These are phyloP conservation scores for Lordiphosa andalusiaca DNA, from an alignment of 2,888 invertebrate genomes.

Conservation along the genomic window DNA sequence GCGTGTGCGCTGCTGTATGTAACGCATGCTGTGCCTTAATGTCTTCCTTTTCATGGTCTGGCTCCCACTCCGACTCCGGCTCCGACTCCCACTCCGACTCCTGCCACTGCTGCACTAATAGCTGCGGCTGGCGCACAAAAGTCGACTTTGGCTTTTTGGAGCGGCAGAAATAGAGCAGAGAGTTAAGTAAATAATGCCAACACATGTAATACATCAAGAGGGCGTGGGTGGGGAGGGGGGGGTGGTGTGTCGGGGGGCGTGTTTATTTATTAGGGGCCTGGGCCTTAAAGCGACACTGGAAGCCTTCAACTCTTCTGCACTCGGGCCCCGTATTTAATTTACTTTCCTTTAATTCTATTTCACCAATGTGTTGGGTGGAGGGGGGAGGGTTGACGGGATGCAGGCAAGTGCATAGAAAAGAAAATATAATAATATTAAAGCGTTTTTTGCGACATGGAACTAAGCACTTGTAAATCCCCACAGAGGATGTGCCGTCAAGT, in stretches of 20 bases:
- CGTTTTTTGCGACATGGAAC: constrained; percentile 69
- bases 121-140: constrained; percentile 48
- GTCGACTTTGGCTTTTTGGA: constrained; percentile 67
- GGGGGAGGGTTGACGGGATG: constrained; percentile 29
- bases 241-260: constrained; percentile 7
- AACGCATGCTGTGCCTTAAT: constrained; percentile 69
- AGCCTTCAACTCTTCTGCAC: constrained; percentile 22
- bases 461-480: constrained; percentile 78
- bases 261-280: constrained; percentile 57
- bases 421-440: constrained; percentile 75
- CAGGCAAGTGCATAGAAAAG: constrained; percentile 57
- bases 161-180: constrained; percentile 66
- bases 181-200: constrained; percentile 73
- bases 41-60: constrained; percentile 60
- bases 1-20: constrained; percentile 41
- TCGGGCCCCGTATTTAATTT: constrained; percentile 48
- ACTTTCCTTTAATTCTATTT: constrained; percentile 54
- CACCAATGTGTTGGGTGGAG: too few relatives aligned
- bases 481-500: constrained; percentile 77
- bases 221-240: constrained; percentile 10
- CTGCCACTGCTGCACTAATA: constrained; percentile 57
- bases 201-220: constrained; percentile 68
- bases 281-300: constrained; percentile 32
- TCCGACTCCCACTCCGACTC: constrained; percentile 25
- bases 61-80: constrained; percentile 20